Base-by-base conservation (phyloP, 1,140 invertebrate genomes). In the Nephila pilipes region DNA sequence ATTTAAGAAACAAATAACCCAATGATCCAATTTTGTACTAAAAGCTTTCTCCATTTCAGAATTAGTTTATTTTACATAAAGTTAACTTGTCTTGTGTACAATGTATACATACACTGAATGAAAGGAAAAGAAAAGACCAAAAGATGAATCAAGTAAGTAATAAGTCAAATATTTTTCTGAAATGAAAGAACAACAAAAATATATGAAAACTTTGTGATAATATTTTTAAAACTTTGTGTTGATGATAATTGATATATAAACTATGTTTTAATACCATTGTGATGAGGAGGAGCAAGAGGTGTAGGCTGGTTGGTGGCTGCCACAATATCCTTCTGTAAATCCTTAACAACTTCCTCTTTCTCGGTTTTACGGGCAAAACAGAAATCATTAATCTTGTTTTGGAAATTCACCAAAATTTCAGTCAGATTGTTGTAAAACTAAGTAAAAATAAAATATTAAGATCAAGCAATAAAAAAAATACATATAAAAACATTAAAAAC, bases 291-390 rank as follows among this genome's bases (percentile, higher is more conserved):
- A 65, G 95, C 95, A 22, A 36, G 95, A 94, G 94, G 79, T 25
- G 75, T n/a, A n/a, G 94, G 88, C 16, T 96, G 95, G 18, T 96
- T 95, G 36, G 96, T 95, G 90, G 96, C 95, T 85, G 97, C 96
- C 93, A 97, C 97, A 25, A 97, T 96, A 94, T 97, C 97, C 93
- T 97, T 97, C 32, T 98, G 98, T 80, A 99, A 96, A 96, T 98
- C 98, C 95, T 98, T 98, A 95, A 99, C 96, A 85, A 99, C 95
- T 96, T 99, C 99, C 94, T 99, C 99, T 95, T 99, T 99, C 95
- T 99, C 99, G 0, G 99, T 99, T 96, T 99, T 99, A 8, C 99
- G 97, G 55, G 99, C 99, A 96, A 99, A 99, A 95, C 98, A 99
- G 96, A 98, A 99, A 96, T 99, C 99, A 1, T 97, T 97, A 94